Base-by-base conservation (phyloP, 2,113 vertebrate species). In the Nipponia nippon region DNA sequence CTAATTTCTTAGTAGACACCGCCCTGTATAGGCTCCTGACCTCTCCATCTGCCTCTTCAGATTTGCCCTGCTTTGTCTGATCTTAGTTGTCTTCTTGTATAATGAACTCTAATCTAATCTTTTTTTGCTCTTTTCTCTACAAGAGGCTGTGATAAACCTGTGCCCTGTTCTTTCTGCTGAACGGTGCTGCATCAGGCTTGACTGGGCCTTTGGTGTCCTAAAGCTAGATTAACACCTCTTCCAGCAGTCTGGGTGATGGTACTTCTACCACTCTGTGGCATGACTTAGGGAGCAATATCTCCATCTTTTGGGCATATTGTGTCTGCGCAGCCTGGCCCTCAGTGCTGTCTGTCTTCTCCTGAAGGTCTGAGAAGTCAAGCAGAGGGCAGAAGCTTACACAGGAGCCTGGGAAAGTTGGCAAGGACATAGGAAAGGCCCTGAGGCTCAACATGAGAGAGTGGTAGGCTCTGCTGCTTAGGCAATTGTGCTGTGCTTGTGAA, bases 111-210 rank as follows among this genome's bases (percentile, higher is more conserved):
- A 49, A 38, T 29, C 15, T 17, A 65, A 23, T 6, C 34, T 50
- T 49, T 46, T 50, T 49, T 27, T 92, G 20, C 18, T 69, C 40
- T 44, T 70, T 38, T 42, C 16, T 56, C 23, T 55, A 5, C 10
- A 47, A 29, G 66, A 69, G 13, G 7, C 50, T 83, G 42, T 1
- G 3, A 46, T 67, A 47, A 94, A 15, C 11, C 40, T 0, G 0
- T 73, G 40, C 17, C 18, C 27, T 3, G 1, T 47, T 56, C 53
- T 38, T 71, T 14, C 46, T 61, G 66, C 75, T 83, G 81, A 18
- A 7, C 46, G 25, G 53, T 7, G 30, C 63, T 49, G 63, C 29
- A 10, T 44, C 40, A 11, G 9, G 13, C 63, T 69, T 40, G 36
- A 10, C 34, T 17, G 23, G 42, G 42, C 69, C 66, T 14, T 44